Percentiles rank a stretch among this genome's conserved stretches.
These are phyloP conservation scores for Drosophila subsilvestris DNA, from an alignment of 2,888 invertebrate genomes.

Conservation along the genomic window DNA sequence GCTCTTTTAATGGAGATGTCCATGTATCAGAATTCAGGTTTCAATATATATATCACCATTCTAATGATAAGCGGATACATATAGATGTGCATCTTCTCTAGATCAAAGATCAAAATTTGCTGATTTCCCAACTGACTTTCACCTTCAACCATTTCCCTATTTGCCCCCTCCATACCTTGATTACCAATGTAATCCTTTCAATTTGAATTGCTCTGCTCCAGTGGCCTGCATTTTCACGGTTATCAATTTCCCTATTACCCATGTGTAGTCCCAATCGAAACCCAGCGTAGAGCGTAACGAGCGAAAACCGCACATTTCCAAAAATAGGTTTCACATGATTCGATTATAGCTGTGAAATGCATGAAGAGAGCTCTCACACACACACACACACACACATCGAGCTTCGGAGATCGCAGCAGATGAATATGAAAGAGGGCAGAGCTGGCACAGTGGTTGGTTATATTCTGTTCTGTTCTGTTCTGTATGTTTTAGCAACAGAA, in stretches of 20 bases:
- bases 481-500: conserved; percentile 58
- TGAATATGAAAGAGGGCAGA: conserved; percentile 19
- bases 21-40: neutral
- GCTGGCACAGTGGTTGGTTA: conserved; percentile 23
- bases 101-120: neutral
- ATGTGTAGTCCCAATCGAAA: no score
- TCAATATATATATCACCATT: no score
- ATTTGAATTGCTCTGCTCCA: conserved; percentile 5
- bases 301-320: conserved; percentile 43
- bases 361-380: conserved; percentile 31
- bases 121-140: conserved; percentile 7
- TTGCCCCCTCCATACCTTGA: neutral
- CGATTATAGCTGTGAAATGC: conserved; percentile 52
- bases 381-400: conserved; percentile 3
- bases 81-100: neutral
- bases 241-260: conserved; percentile 24
- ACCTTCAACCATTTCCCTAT: neutral
- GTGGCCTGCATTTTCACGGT: conserved; percentile 35
- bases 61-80: no score
- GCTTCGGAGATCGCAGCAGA: neutral
- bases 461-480: conserved; percentile 16
- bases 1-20: neutral
- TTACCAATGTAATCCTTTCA: conserved; percentile 32
- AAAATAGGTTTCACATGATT: conserved; percentile 58
- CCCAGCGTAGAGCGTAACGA: conserved; percentile 41